Conservation (phyloP, 2,797 vertebrate species). For the Microctenopoma steveboyesi region DNA sequence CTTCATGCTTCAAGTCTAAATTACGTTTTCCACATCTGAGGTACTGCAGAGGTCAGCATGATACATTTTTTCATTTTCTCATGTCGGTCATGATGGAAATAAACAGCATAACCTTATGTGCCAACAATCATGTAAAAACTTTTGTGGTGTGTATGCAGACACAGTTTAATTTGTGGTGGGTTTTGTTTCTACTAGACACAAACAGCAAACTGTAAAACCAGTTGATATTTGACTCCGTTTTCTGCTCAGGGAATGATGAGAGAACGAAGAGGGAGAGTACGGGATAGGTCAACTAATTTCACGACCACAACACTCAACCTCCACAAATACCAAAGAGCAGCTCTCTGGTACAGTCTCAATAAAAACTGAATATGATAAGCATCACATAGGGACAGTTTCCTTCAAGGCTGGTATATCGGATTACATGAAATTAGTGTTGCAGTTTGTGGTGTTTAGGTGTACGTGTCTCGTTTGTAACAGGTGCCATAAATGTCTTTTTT, state of each 20-base stretch:
- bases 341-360: constrained; percentile 42
- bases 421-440: constrained; percentile 32
- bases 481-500: background rate
- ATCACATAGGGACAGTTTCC: constrained; percentile 18
- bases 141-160: no score
- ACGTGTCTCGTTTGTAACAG: background rate
- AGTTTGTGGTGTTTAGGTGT: constrained; percentile 30
- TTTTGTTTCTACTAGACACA: no score
- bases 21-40: background rate
- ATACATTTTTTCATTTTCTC: background rate
- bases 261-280: background rate
- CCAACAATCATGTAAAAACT: background rate
- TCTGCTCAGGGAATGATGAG: no score
- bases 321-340: constrained; percentile 22
- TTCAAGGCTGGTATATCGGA: constrained; percentile 35
- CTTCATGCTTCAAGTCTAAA: background rate
- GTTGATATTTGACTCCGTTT: no score
- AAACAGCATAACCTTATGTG: background rate
- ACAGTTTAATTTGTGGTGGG: no score
- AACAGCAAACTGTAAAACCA: no score
- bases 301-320: constrained; percentile 8
- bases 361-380: constrained; percentile 52
- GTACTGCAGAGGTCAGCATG: background rate
- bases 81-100: background rate
- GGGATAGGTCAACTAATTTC: constrained; percentile 3